These are phyloP conservation scores for Polypterus bichir DNA, from an alignment of 2,113 vertebrate species.

Conservation along the genomic window DNA sequence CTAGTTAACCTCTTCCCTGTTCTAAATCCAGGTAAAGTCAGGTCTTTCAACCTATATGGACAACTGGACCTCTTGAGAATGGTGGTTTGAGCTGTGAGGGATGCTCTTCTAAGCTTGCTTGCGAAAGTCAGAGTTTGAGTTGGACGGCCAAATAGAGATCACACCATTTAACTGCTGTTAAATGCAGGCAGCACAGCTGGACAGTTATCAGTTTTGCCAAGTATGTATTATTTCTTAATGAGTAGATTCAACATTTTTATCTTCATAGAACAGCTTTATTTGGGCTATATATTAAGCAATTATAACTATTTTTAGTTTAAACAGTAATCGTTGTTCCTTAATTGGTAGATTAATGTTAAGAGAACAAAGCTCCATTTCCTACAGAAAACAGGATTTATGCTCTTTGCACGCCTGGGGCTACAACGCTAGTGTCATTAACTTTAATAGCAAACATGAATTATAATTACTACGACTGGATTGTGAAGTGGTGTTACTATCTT, in stretches of 20 bases:
- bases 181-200: too few species aligned
- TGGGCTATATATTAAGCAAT: constrained; percentile 41
- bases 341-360: constrained; percentile 40
- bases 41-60: too few species aligned
- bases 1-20: too few species aligned
- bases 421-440: constrained; percentile 28
- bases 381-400: constrained; percentile 24
- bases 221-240: not conserved
- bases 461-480: constrained; percentile 31
- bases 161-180: too few species aligned
- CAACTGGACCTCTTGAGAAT: too few species aligned
- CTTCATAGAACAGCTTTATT: constrained; percentile 34
- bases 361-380: constrained; percentile 16
- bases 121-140: too few species aligned
- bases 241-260: constrained; percentile 36
- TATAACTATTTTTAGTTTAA: constrained; percentile 39
- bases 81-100: too few species aligned
- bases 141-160: too few species aligned
- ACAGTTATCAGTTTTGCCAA: too few species aligned
- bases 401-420: constrained; percentile 26
- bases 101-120: too few species aligned
- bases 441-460: constrained; percentile 32
- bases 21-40: too few species aligned
- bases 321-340: constrained; percentile 43
- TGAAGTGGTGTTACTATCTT: constrained; percentile 19